phyloP scores from a whole-genome alignment of 2,888 invertebrate genomes.

The Odontocerum albicorne region DNA sequence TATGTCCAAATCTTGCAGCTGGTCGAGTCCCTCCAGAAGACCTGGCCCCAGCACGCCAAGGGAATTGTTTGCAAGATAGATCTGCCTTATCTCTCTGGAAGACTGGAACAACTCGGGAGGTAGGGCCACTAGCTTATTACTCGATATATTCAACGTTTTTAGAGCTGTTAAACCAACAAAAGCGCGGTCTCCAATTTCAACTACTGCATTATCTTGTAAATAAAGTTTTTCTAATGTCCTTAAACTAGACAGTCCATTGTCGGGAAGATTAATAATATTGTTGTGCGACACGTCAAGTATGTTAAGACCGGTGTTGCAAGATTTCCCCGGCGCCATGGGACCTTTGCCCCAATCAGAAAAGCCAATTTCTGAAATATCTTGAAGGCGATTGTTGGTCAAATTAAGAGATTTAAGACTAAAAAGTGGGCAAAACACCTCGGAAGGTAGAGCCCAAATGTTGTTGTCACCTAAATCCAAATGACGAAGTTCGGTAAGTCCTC shows the following conservation, averaged over 20 bases:
- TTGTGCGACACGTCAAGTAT: constrained; percentile 74
- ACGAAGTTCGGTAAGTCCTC: constrained; percentile 68
- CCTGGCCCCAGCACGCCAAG: constrained; percentile 74
- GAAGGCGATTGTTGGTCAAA: constrained; percentile 75
- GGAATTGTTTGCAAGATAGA: constrained; percentile 80
- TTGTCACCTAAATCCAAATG: constrained; percentile 73
- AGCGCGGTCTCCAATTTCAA: constrained; percentile 73
- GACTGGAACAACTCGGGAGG: constrained; percentile 78
- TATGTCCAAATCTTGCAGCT: constrained; percentile 72
- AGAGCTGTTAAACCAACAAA: constrained; percentile 71
- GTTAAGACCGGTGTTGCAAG: constrained; percentile 70
- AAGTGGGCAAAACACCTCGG: constrained; percentile 72
- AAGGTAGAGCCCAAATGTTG: constrained; percentile 74
- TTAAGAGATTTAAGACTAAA: constrained; percentile 69
- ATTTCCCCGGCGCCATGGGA: constrained; percentile 66
- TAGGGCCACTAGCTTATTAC: constrained; percentile 76
- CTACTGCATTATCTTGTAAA: constrained; percentile 76
- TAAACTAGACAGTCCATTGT: constrained; percentile 70
- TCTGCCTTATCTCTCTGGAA: constrained; percentile 68
- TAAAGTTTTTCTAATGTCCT: constrained; percentile 69
- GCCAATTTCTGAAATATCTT: constrained; percentile 75
- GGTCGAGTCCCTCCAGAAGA: constrained; percentile 71
- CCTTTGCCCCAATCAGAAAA: constrained; percentile 74
- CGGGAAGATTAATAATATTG: constrained; percentile 68
- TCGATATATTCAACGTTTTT: constrained; percentile 74